A percentile compares a stretch with the other conserved stretches of the same genome.
Evolutionary conservation across 1,140 invertebrate genomes (phyloP).

Genomic region (Sinella curviseta): DNA sequence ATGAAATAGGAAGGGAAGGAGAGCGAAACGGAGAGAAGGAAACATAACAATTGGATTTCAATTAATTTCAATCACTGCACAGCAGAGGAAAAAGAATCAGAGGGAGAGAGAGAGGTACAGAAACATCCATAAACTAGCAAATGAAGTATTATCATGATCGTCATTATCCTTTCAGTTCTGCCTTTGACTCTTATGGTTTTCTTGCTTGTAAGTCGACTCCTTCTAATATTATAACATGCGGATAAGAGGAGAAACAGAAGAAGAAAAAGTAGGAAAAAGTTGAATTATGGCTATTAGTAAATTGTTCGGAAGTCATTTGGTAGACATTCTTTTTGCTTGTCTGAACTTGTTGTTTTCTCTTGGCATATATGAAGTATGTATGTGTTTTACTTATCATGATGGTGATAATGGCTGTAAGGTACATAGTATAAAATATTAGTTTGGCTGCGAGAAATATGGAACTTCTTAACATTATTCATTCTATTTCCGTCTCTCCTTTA

Average conservation of each 20-base stretch:
- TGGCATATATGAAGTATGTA: background rate
- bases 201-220: too few species aligned
- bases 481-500: background rate
- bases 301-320: constrained; percentile 23
- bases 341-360: background rate
- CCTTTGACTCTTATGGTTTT: too few species aligned
- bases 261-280: too few species aligned
- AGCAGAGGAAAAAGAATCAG: too few species aligned
- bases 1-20: too few species aligned
- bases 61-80: constrained; percentile 22
- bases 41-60: constrained; percentile 17
- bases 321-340: constrained; percentile 16
- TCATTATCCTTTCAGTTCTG: constrained; percentile 14
- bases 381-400: too few species aligned
- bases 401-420: background rate
- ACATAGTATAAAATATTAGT: too few species aligned
- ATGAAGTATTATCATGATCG: background rate
- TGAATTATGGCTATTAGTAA: constrained; percentile 26
- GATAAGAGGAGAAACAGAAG: too few species aligned
- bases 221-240: too few species aligned
- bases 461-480: constrained; percentile 24
- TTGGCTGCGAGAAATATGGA: background rate
- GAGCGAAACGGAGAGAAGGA: background rate
- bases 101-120: background rate
- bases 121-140: constrained; percentile 3